Evolutionary conservation across 2,113 vertebrate genomes (phyloP), one percentile per base, ranked within the genome.

Genomic region (Nibea coibor): DNA sequence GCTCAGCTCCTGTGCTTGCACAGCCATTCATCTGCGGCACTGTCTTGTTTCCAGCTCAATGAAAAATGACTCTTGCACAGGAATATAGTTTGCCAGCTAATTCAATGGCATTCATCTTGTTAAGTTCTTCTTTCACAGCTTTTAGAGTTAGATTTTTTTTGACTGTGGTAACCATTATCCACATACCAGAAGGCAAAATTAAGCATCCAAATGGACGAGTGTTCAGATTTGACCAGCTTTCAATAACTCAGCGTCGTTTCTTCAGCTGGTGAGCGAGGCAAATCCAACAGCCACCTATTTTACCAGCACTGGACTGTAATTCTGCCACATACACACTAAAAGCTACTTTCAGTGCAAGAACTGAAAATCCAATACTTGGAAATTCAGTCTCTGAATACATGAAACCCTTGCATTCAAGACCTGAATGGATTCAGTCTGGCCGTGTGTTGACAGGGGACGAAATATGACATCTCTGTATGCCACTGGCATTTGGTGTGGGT

Each of bases 11-110:
- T 66, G 28, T 39, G 51, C 82, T 53, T 65, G 53, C 54, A 43
- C 69, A 71, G 64, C 58, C 78, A 57, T 83, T 89, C 83, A 87
- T 88, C 77, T 85, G 57, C 63, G 73, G 20, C 42, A 28, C 72
- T 20, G 66, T 80, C 78, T 69, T 81, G 45, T 84, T 84, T 85
- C 69, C 64, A 72, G 72, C 80, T 89, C 78, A 54, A 17, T 91
- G 76, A 81, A 88, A 85, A 83, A 82, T 57, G 20, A 83, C 75
- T 80, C 50, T 48, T 39, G 42, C 54, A 48, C 67, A 68, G 54
- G 48, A 56, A 75, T 80, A 58, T 66, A 67, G 77, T 80, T 77
- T 47, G 12, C 61, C 11, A 51, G 64, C 48, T 62, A 76, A 64
- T 28, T 72, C 64, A 39, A 4, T 68, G 5, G n/a, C 67, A 62